These are phyloP conservation scores for Phrixothrix hirtus DNA, from an alignment of 2,888 invertebrate genomes.

Conservation along the genomic window DNA sequence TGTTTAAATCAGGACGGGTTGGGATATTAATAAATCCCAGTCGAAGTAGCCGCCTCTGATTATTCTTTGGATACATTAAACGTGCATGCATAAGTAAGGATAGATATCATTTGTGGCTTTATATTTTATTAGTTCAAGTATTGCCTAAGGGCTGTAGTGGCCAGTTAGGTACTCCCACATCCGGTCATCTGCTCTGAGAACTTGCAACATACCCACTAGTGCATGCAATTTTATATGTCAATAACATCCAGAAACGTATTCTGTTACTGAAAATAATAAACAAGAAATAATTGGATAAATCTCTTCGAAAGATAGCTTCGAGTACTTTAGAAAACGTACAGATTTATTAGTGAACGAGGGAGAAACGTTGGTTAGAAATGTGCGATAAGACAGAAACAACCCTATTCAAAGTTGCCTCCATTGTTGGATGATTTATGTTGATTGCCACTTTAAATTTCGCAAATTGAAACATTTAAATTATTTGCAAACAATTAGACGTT, in stretches of 20 bases:
- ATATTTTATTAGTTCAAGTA: constrained; percentile 18
- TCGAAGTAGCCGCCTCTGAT: neutral
- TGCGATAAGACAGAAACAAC: too few species aligned
- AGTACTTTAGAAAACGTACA: neutral
- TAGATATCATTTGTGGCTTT: constrained; percentile 7
- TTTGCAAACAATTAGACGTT: too few species aligned
- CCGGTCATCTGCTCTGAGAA: constrained; percentile 31
- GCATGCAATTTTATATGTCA: constrained; percentile 22
- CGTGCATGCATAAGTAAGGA: constrained; percentile 5
- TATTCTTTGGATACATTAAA: constrained; percentile 4
- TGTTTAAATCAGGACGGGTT: neutral
- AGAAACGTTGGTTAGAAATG: neutral
- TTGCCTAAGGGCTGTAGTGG: constrained; percentile 7
- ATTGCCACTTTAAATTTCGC: too few species aligned
- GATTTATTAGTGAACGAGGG: neutral
- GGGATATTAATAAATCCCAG: neutral
- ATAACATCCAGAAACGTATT: constrained; percentile 16
- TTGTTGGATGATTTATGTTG: too few species aligned
- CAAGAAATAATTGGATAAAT: constrained; percentile 1
- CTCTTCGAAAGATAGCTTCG: neutral
- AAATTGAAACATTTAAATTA: too few species aligned
- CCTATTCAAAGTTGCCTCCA: too few species aligned
- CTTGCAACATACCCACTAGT: constrained; percentile 16
- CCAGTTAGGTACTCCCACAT: constrained; percentile 34
- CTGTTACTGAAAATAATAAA: constrained; percentile 13